Evolutionary conservation across 2,888 invertebrate genomes (phyloP).

Genomic region (Cephus sareptanus): DNA sequence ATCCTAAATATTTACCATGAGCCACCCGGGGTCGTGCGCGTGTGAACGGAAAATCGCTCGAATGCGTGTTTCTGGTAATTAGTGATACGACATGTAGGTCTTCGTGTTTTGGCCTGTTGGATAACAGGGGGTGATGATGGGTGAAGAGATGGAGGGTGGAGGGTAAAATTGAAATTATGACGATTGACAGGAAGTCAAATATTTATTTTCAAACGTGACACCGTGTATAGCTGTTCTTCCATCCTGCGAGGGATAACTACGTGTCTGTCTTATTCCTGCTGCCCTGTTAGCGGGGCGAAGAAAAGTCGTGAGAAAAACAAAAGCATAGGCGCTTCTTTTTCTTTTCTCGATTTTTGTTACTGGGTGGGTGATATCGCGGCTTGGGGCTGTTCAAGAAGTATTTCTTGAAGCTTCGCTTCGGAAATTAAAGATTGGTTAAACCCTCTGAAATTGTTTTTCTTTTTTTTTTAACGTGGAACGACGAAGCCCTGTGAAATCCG

Average conservation of each 20-base stretch:
- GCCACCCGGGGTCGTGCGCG: background rate
- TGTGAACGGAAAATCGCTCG: background rate
- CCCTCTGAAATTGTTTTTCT: background rate
- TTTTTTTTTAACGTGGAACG: background rate
- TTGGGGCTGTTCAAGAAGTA: background rate
- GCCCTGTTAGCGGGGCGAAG: background rate
- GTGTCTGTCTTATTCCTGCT: background rate
- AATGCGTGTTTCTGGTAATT: background rate
- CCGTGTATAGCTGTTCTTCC: background rate
- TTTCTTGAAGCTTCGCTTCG: background rate
- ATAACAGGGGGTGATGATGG: background rate
- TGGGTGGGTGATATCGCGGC: background rate
- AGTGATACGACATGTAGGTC: background rate
- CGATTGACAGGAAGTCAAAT: background rate
- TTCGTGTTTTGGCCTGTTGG: background rate
- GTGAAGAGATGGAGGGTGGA: background rate
- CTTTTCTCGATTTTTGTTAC: background rate
- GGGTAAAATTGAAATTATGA: background rate
- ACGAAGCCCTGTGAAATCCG: background rate
- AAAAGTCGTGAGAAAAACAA: background rate
- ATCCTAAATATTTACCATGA: slow-evolving; percentile 7
- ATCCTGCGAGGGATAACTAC: background rate
- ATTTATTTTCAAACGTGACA: background rate
- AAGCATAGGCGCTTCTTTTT: background rate
- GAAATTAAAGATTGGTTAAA: background rate